A percentile compares a stretch with the other conserved stretches of the same genome.
Conservation (phyloP, 2,888 invertebrate species). For the Caenorhabditis sulstoni region DNA sequence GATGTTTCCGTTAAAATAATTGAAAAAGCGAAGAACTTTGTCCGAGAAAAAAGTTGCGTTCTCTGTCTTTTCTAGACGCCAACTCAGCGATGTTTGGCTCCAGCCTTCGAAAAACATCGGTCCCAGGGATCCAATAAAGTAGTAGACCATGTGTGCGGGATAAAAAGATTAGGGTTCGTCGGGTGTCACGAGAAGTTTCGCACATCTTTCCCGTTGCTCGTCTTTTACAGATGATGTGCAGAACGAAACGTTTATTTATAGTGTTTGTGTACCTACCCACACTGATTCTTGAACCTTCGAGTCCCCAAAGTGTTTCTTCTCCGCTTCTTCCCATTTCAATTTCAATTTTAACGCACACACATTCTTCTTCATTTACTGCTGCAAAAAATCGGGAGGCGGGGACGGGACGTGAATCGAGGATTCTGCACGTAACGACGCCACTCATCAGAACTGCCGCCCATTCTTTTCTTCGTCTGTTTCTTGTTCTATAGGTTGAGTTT, state of each 20-base stretch:
- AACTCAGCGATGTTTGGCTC: too few relatives aligned
- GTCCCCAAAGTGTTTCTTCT: constrained; percentile 26
- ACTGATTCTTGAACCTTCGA: constrained; percentile 33
- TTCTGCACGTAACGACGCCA: constrained; percentile 49
- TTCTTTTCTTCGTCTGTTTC: constrained; percentile 1
- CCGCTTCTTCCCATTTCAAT: constrained; percentile 16
- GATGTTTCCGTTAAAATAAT: too few relatives aligned
- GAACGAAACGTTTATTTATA: constrained; percentile 2
- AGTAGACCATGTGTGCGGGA: too few relatives aligned
- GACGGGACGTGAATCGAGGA: constrained; percentile 10
- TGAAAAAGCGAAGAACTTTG: too few relatives aligned
- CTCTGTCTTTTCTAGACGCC: too few relatives aligned
- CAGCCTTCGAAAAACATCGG: too few relatives aligned
- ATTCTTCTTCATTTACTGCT: constrained; percentile 29
- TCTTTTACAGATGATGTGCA: too few relatives aligned
- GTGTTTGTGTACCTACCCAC: constrained; percentile 14
- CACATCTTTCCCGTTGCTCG: too few relatives aligned
- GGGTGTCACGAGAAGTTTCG: too few relatives aligned
- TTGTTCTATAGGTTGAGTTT: neutral
- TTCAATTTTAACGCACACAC: constrained; percentile 19
- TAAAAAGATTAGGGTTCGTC: too few relatives aligned
- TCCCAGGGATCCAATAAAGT: too few relatives aligned
- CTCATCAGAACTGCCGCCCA: constrained; percentile 26
- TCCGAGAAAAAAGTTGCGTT: too few relatives aligned
- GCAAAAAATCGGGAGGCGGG: constrained; percentile 34